Base-by-base conservation (phyloP, 2,113 vertebrate species). In the Misgurnus anguillicaudatus region DNA sequence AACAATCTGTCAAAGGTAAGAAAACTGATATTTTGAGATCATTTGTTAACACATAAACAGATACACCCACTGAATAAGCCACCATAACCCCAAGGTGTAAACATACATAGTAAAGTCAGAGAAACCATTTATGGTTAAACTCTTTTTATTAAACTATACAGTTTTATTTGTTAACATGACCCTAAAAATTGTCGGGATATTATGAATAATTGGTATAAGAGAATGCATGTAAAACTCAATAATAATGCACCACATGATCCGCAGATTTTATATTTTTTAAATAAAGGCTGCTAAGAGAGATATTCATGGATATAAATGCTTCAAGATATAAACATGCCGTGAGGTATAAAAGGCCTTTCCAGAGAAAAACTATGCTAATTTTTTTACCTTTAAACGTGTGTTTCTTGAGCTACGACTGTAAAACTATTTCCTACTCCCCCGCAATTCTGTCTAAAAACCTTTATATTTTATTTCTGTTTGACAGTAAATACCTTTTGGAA, bases 381-480 rank as follows among this genome's bases (percentile, higher is more conserved):
- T 17, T 53, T 53, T 1, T 53, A 11, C 6, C 19, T 47, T 31
- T 48, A 68, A 68, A 45, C 2, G 6, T 31, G 24, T 31, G 24
- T 31, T 31, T 31, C 24, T 31, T 31, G 24, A 31, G 24, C 24
- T 31, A 31, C 3, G 24, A 31, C 24, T 31, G 24, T 31, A 31
- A 31, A 31, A 31, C 24, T 0, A 31, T 31, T 45, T 45, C 41
- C 51, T 3, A 31, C 47, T 76, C 69, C 69, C 78, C 31, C 9
- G 7, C 13, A n/a, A 60, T 41, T 42, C 10, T 48, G n/a, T 31
- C 42, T 6, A 17, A 24, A 72, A 81, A 66, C 8, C 65, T 39
- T n/a, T 71, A 71, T 77, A 31, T 38, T 73, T 69, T 58, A 80
- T 41, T 55, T 66, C 76, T 60, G 78, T 86, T 75, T 78, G 41